Evolutionary conservation across 1,140 invertebrate genomes (phyloP).

Genomic region (Ips nitidus): DNA sequence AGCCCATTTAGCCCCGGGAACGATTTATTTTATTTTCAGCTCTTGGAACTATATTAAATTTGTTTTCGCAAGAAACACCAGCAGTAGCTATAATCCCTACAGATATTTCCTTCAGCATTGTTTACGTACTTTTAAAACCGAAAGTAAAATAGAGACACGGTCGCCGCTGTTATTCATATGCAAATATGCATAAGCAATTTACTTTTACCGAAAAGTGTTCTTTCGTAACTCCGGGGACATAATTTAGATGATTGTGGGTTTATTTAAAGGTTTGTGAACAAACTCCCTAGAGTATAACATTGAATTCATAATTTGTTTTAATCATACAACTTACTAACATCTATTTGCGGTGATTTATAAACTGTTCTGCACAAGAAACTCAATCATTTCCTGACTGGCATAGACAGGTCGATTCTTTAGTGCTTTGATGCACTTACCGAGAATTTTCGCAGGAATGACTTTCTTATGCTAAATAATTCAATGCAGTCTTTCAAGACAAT

Average conservation of each 20-base stretch:
- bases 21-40: conserved; percentile 6
- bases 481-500: conserved; percentile 4
- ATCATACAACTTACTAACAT: too few relatives aligned
- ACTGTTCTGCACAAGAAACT: conserved; percentile 26
- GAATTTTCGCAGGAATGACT: conserved; percentile 2
- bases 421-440: conserved; percentile 11
- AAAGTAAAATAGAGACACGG: conserved; percentile 3
- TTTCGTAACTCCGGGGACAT: too few relatives aligned
- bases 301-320: too few relatives aligned
- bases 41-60: conserved; percentile 4
- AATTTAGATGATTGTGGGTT: too few relatives aligned
- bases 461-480: conserved; percentile 13
- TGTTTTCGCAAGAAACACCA: conserved; percentile 5
- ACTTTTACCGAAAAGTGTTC: not conserved
- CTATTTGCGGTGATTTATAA: conserved; percentile 16
- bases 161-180: not conserved
- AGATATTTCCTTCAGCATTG: conserved; percentile 1
- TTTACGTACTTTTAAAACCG: conserved; percentile 2
- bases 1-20: not conserved
- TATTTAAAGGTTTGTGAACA: too few relatives aligned
- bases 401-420: conserved; percentile 14
- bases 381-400: conserved; percentile 23
- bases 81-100: conserved; percentile 1
- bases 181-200: conserved; percentile 1
- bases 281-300: too few relatives aligned